Evolutionary conservation across 2,113 vertebrate genomes (phyloP).

Genomic region (Madoqua kirkii): DNA sequence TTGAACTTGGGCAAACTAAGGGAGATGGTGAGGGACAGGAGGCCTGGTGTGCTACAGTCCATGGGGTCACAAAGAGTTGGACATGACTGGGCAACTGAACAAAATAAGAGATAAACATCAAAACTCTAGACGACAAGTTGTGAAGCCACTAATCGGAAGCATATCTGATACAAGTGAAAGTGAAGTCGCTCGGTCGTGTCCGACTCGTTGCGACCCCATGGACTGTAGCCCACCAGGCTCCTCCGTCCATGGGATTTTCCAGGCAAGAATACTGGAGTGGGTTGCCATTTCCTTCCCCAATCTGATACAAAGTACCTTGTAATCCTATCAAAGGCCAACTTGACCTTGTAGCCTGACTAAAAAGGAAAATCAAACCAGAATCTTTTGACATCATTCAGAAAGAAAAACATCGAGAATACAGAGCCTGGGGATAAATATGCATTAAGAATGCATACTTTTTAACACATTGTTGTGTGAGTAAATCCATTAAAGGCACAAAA

Average conservation of each 20-base stretch:
- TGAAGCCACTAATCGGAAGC: neutral
- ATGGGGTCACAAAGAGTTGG: neutral
- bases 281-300: neutral
- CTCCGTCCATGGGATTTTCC: too few relatives aligned
- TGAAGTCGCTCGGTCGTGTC: too few relatives aligned
- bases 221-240: too few relatives aligned
- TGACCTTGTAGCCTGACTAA: slow-evolving; percentile 2
- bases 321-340: neutral
- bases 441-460: neutral
- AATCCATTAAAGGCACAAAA: neutral
- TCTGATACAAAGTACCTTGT: neutral
- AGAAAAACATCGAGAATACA: neutral
- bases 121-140: neutral
- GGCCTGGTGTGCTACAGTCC: neutral
- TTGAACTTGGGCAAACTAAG: neutral
- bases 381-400: neutral
- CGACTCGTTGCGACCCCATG: too few relatives aligned
- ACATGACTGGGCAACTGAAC: neutral
- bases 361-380: slow-evolving; percentile 6
- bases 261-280: too few relatives aligned
- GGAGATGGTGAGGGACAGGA: neutral
- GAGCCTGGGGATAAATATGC: neutral
- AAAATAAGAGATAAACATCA: neutral
- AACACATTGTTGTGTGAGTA: neutral
- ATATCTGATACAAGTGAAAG: slow-evolving; percentile 1